phyloP scores from a whole-genome alignment of 2,113 vertebrate species.

The Oncorhynchus tshawytscha region DNA sequence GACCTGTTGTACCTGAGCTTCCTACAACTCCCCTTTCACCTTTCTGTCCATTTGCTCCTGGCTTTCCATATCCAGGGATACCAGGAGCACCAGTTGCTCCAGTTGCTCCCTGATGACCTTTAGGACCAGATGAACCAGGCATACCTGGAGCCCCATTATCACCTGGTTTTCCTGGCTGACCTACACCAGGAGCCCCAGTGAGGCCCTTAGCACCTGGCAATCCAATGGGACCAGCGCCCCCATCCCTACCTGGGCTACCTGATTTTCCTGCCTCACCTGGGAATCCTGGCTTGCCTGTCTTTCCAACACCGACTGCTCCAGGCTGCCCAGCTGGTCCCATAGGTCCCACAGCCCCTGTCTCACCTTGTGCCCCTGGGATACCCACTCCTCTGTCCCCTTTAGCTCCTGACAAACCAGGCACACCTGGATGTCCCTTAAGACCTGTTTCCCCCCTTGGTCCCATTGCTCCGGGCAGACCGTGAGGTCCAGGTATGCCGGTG shows the following conservation, averaged over 20 bases:
- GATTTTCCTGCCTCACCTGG: conserved; percentile 88
- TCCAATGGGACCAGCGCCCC: conserved; percentile 79
- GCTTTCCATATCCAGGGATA: conserved; percentile 76
- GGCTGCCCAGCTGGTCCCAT: conserved; percentile 79
- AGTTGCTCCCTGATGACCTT: conserved; percentile 72
- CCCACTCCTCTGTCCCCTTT: conserved; percentile 90
- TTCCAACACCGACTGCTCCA: conserved; percentile 84
- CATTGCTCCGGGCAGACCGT: conserved; percentile 79
- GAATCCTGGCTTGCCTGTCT: conserved; percentile 81
- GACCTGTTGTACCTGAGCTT: conserved; percentile 67
- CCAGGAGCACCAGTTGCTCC: conserved; percentile 75
- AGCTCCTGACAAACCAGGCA: conserved; percentile 81
- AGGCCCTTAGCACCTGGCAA: conserved; percentile 85
- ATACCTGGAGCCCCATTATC: conserved; percentile 80
- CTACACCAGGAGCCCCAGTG: conserved; percentile 79
- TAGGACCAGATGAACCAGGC: conserved; percentile 69
- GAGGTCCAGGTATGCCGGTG: conserved; percentile 85
- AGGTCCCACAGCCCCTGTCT: conserved; percentile 81
- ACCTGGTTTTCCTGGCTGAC: conserved; percentile 75
- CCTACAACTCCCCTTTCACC: conserved; percentile 75
- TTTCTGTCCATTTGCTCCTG: conserved; percentile 74
- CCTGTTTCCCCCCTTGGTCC: conserved; percentile 85
- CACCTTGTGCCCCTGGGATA: conserved; percentile 81
- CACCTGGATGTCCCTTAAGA: conserved; percentile 85
- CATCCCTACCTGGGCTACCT: conserved; percentile 85